Evolutionary conservation across 2,113 vertebrate genomes (phyloP), one percentile per base, ranked within the genome.

Genomic region (Merops nubicus): DNA sequence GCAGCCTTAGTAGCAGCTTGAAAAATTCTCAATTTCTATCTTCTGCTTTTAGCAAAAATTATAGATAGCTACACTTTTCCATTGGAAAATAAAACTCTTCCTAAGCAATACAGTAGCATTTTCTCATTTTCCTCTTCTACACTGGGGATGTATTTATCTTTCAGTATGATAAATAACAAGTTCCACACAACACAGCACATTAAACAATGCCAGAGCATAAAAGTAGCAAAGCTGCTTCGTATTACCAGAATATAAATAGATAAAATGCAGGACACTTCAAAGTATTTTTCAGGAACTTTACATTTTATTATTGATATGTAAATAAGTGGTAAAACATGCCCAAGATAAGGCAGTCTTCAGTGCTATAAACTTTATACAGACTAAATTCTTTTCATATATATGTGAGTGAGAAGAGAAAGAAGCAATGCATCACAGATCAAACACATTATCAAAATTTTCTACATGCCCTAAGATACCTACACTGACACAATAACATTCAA

Each of bases 31-130:
- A 20, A 28, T 54, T 45, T 80, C 60, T 34, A 5, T 50, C 38
- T 87, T 76, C 51, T 88, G 38, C 45, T 85, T 91, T 88, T 29
- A 73, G 40, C n/a, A 73, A 90, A 90, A 82, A 95, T 94, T 64
- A 76, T 15, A 93, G 4, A 64, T 40, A 83, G 11, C 23, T 76
- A 83, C 20, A 53, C 9, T 76, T 90, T 57, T 85, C 22, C 25
- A 34, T 73, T 83, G 22, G 77, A 93, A 96, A 94, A 85, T 26
- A 89, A 89, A 25, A 73, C 15, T 69, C 48, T 88, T 85, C 78
- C 80, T 31, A 79, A 77, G 59, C 11, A 50, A 80, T 63, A 81
- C 22, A 21, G 67, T 36, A 91, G 34, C 47, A 72, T 88, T 60
- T 92, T 92, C 36, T 65, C 15, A 85, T 88, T 93, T 85, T 93